A percentile compares a stretch with the other conserved stretches of the same genome.
These are phyloP conservation scores for Phylloscopus trochilus DNA, from an alignment of 2,113 vertebrate species.

Conservation along the genomic window DNA sequence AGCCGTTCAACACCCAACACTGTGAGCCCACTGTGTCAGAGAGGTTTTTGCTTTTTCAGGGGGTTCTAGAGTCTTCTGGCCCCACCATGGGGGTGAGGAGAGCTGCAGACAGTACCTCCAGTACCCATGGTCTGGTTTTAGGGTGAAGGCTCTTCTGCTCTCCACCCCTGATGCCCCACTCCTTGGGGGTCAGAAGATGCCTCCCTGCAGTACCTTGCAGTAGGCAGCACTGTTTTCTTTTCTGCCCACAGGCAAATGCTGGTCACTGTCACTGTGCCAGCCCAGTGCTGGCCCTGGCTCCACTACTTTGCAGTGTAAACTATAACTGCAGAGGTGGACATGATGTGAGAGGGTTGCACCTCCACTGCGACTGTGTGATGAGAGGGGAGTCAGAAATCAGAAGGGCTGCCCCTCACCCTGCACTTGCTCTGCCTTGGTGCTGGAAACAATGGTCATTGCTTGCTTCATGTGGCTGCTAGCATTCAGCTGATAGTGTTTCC, in stretches of 20 bases:
- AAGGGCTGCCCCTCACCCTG: not conserved
- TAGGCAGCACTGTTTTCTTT: not conserved
- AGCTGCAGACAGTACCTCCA: not conserved
- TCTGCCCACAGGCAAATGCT: not conserved
- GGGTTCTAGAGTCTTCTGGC: no score
- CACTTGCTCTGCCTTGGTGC: rapidly evolving
- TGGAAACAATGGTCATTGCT: not conserved
- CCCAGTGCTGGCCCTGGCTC: no score
- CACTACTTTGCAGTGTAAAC: rapidly evolving
- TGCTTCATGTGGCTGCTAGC: rapidly evolving
- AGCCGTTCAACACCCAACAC: rapidly evolving
- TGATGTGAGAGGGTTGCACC: rapidly evolving
- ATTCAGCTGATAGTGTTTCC: not conserved
- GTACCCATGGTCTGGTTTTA: rapidly evolving
- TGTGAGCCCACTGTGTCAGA: not conserved
- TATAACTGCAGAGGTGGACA: not conserved
- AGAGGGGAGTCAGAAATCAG: rapidly evolving
- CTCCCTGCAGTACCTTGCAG: not conserved
- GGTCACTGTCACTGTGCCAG: not conserved
- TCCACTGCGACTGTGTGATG: rapidly evolving
- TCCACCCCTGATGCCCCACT: rapidly evolving
- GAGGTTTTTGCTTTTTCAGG: not conserved
- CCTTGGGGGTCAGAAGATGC: not conserved
- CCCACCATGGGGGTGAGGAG: rapidly evolving
- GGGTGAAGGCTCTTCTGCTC: not conserved